Conservation (phyloP, 2,113 vertebrate genomes). For the Zootoca vivipara region DNA sequence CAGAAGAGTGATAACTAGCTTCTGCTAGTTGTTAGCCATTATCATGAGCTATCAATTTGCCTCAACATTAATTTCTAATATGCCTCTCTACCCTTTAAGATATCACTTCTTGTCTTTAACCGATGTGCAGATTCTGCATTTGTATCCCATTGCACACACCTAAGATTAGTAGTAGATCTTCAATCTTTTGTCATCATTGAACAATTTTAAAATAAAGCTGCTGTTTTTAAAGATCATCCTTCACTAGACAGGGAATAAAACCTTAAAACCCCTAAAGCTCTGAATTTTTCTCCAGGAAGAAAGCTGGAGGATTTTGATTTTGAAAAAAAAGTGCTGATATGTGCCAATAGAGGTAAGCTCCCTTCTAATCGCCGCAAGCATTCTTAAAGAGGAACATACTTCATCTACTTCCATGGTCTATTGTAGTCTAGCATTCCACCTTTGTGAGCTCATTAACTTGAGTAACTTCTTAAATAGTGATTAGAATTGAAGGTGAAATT, state of each 20-base stretch:
- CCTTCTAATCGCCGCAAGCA: conserved; percentile 32
- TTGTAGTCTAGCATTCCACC: conserved; percentile 40
- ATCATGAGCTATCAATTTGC: background rate
- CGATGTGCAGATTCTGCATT: background rate
- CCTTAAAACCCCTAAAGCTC: conserved; percentile 20
- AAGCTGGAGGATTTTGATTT: background rate
- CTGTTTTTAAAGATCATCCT: conserved; percentile 12
- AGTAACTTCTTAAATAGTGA: conserved; percentile 7
- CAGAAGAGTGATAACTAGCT: background rate
- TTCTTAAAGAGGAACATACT: conserved; percentile 27
- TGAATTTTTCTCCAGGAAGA: background rate
- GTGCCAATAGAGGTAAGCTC: conserved; percentile 1
- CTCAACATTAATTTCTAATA: accelerated
- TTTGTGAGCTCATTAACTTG: conserved; percentile 20
- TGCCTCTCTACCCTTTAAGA: background rate
- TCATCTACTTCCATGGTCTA: conserved; percentile 14
- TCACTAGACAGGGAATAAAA: conserved; percentile 5
- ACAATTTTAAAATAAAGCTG: background rate
- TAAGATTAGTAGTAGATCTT: background rate
- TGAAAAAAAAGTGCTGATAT: background rate
- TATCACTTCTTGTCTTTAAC: background rate
- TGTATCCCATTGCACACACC: background rate
- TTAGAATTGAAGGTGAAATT: conserved; percentile 31
- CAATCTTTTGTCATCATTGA: conserved; percentile 19
- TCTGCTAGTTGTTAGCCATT: background rate